Evolutionary conservation across 2,888 invertebrate species (phyloP).

Genomic region (Phragmatobia fuliginosa): DNA sequence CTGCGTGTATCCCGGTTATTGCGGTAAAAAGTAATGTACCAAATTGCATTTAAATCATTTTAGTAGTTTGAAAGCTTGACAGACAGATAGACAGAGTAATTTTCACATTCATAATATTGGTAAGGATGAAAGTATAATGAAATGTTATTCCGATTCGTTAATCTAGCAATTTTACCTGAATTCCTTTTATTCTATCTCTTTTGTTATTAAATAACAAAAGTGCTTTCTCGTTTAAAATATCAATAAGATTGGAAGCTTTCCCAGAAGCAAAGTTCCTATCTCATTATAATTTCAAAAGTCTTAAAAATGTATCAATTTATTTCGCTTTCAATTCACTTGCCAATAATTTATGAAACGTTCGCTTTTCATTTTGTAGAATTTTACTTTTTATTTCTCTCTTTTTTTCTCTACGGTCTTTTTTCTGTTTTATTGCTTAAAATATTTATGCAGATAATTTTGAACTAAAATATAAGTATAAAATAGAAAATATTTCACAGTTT

Average conservation of each 20-base stretch:
- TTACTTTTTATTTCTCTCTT: conserved; percentile 15
- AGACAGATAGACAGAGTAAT: too few species aligned
- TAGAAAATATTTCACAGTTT: too few species aligned
- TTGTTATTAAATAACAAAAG: not conserved
- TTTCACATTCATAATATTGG: too few species aligned
- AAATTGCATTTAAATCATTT: too few species aligned
- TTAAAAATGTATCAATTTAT: conserved; percentile 18
- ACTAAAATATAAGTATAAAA: too few species aligned
- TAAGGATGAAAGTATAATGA: not conserved
- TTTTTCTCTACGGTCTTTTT: not conserved
- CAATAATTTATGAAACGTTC: conserved; percentile 28
- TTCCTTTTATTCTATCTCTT: not conserved
- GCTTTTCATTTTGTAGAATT: conserved; percentile 14
- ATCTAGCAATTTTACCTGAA: not conserved
- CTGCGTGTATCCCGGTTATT: too few species aligned
- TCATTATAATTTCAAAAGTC: conserved; percentile 25
- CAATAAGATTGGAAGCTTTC: conserved; percentile 1
- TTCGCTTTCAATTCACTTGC: conserved; percentile 19
- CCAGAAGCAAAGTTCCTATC: conserved; percentile 3
- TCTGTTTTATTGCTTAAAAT: conserved; percentile 4
- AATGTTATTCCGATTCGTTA: not conserved
- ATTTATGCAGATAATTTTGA: not conserved
- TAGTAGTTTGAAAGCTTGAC: too few species aligned
- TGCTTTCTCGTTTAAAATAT: conserved; percentile 6
- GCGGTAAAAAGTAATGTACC: too few species aligned